Conservation (phyloP, 1,140 invertebrate genomes). For the Tribolium madens region DNA sequence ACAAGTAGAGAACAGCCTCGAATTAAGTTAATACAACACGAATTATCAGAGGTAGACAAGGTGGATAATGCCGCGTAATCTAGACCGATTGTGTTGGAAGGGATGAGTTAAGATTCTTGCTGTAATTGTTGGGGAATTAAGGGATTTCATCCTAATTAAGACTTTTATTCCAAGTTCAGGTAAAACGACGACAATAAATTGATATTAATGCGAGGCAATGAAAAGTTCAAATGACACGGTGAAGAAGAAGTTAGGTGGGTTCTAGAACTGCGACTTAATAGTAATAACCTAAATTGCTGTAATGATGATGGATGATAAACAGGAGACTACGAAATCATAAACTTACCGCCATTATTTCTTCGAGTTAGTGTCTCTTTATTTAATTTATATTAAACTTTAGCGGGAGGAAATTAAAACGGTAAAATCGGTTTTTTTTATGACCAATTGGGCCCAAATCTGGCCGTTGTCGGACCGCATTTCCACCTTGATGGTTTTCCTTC, state of each 20-base stretch:
- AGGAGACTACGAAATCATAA: conserved; percentile 37
- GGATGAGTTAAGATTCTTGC: conserved; percentile 18
- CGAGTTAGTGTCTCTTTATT: conserved; percentile 34
- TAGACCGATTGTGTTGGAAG: conserved; percentile 41
- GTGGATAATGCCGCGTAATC: conserved; percentile 51
- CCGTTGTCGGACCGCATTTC: too few species aligned
- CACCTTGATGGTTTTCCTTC: not conserved
- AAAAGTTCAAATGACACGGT: not conserved
- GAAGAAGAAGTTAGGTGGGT: conserved; percentile 21
- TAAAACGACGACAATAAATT: too few species aligned
- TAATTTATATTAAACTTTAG: conserved; percentile 21
- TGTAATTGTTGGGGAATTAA: too few species aligned
- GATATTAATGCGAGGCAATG: too few species aligned
- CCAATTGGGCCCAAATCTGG: too few species aligned
- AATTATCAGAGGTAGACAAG: conserved; percentile 54
- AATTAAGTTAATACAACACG: conserved; percentile 52
- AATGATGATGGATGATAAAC: conserved; percentile 39
- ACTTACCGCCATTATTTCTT: conserved; percentile 28
- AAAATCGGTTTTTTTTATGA: too few species aligned
- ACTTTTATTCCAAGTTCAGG: too few species aligned
- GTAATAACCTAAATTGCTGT: conserved; percentile 26
- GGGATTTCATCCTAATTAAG: too few species aligned
- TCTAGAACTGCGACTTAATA: conserved; percentile 32
- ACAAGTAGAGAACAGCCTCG: conserved; percentile 49
- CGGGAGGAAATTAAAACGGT: conserved; percentile 1